These are phyloP conservation scores for Gallinago jamesoni DNA, from an alignment of 2,113 vertebrate species.

Conservation along the genomic window DNA sequence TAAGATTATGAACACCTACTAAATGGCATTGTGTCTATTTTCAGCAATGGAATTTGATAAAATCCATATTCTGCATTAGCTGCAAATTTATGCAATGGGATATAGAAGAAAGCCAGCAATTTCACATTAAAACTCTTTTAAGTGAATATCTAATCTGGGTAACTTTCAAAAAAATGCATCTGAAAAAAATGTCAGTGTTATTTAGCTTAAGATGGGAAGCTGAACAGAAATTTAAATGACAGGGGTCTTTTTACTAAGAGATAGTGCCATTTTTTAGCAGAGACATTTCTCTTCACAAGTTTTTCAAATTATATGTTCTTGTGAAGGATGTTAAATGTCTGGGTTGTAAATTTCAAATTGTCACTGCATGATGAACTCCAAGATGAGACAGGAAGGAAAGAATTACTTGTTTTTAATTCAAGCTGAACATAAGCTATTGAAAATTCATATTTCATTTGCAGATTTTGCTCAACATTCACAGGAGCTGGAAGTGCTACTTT, in stretches of 20 bases:
- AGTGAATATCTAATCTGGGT: conserved; percentile 34
- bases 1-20: not conserved
- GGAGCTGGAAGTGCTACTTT: not conserved
- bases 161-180: conserved; percentile 66
- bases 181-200: conserved; percentile 70
- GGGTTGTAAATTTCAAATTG: conserved; percentile 68
- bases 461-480: conserved; percentile 51
- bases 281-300: conserved; percentile 72
- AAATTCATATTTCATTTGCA: conserved; percentile 58
- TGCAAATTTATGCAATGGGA: not conserved
- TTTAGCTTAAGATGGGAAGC: conserved; percentile 61
- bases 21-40: not conserved
- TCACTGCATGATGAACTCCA: conserved; percentile 67
- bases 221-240: conserved; percentile 72
- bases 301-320: conserved; percentile 78
- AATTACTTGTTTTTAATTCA: conserved; percentile 57
- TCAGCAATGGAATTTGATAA: not conserved
- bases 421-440: conserved; percentile 53
- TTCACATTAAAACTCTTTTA: conserved; percentile 31
- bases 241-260: conserved; percentile 67
- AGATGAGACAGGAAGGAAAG: conserved; percentile 40
- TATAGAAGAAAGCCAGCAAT: not conserved
- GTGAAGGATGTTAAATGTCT: conserved; percentile 72
- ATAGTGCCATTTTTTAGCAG: conserved; percentile 57
- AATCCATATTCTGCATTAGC: not conserved